phyloP scores from a whole-genome alignment of 2,888 invertebrate genomes.

The Eumacrocentrus americanus region DNA sequence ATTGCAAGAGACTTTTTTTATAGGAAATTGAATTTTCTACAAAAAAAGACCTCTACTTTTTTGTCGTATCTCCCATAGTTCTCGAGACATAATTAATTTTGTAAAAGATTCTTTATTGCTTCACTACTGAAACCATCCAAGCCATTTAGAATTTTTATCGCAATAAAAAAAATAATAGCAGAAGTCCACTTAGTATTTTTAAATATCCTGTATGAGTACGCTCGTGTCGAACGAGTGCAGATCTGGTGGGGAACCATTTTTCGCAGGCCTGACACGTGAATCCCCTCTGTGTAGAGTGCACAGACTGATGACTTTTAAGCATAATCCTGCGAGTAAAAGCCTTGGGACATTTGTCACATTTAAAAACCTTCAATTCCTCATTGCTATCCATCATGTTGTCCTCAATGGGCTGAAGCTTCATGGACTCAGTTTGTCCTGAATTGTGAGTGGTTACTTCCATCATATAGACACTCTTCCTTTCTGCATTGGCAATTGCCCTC shows the following conservation, averaged over 20 bases:
- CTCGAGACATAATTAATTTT: too few relatives aligned
- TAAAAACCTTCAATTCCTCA: conserved; percentile 65
- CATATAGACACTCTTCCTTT: conserved; percentile 56
- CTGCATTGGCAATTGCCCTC: conserved; percentile 50
- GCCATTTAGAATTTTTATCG: too few relatives aligned
- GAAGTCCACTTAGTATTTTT: too few relatives aligned
- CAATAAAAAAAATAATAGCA: conserved; percentile 37
- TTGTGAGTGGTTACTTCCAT: conserved; percentile 54
- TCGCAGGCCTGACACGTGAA: conserved; percentile 69
- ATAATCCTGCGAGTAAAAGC: conserved; percentile 69
- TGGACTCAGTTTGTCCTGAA: conserved; percentile 43
- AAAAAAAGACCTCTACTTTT: too few relatives aligned
- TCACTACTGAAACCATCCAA: too few relatives aligned
- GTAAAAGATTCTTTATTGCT: too few relatives aligned
- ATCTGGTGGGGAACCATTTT: conserved; percentile 71
- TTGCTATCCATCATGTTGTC: conserved; percentile 49
- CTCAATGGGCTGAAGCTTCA: conserved; percentile 48
- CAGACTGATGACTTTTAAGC: conserved; percentile 68
- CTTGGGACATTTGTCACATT: conserved; percentile 70
- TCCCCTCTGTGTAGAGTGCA: conserved; percentile 68
- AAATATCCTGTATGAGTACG: conserved; percentile 75
- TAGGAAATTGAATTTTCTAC: too few relatives aligned
- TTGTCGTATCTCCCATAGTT: too few relatives aligned
- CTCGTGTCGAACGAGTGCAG: conserved; percentile 73
- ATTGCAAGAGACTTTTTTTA: too few relatives aligned